Base-by-base conservation (phyloP, 2,113 vertebrate genomes). In the Saguinus midas region DNA sequence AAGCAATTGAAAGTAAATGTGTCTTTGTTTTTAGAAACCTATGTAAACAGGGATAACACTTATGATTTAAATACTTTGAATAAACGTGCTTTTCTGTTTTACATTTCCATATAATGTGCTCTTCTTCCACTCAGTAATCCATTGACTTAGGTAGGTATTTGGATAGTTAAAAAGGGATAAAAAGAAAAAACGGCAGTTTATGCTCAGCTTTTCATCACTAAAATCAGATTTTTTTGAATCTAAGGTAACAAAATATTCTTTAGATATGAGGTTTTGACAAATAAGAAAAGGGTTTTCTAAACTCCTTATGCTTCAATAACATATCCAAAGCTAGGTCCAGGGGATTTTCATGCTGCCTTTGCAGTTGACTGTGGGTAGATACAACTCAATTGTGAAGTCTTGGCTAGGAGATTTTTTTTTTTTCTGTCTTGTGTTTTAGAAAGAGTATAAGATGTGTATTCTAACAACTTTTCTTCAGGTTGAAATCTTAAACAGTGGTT, bases 21-120 rank as follows among this genome's bases (percentile, higher is more conserved):
- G 50, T 96, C 37, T 61, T 79, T 96, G 58, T 88, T 96, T 96
- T 79, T 91, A 82, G 55, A 96, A 96, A 96, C 21, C 37, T 43
- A 9, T 95, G 45, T 93, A 87, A 93, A 92, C 87, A 96, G 8
- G n/a, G 20, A 75, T 93, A 72, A 88, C 25, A 81, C 84, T 87
- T 84, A 76, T 87, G 37, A 14, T 13, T 35, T 35, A 68, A 35
- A 35, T 35, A 35, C n/a, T 86, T 82, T 78, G 85, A 97, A 85
- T 84, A 27, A 91, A 91, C 58, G 1, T 91, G 48, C 32, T 94
- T 92, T 90, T 83, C 70, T 94, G 61, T 90, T 95, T 93, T 89
- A 86, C n/a, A 87, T 95, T 87, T 94, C 61, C 55, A 83, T 91
- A 88, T 89, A 50, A 50, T 83, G 48, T 95, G 64, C 64, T 93